Base-by-base conservation (phyloP, 92 coral and sea anemone genomes). In the Meandrina meandrites region DNA sequence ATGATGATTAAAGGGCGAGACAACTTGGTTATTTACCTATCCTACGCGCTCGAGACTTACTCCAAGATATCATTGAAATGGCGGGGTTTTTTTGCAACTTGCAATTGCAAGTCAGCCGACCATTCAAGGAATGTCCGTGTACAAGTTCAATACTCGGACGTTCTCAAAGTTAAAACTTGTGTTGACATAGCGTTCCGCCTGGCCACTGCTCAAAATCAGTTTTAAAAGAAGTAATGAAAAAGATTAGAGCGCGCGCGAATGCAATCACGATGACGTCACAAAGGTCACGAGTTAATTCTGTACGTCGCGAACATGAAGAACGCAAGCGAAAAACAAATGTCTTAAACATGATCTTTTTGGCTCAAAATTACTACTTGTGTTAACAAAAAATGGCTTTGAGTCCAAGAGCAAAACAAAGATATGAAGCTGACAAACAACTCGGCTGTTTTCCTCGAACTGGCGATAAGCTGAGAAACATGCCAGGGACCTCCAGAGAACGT, bases 371-470 rank as follows among this genome's bases (percentile, higher is more conserved):
- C 48, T 73, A 7, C 51, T 11, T 73, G 48, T 2, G 35, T 24
- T 66, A 35, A 73, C 30, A 35, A 74, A 36, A 81, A 36, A 84
- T 73, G 87, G 72, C 87, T 24, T 51, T 35, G 36, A 84, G 74
- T 57, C 87, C 87, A 74, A 53, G 74, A 30, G 72, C 40, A 36
- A 84, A 37, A 27, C 80, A 75, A 53, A 21, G 79, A 74, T 75
- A 54, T 15, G 87, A 54, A 42, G 12, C 28, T 21, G 73, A 40
- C n/a, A 56, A 84, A 27, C 87, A 56, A 84, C 87, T 84, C 22
- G 87, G 87, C 79, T 84, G 87, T 84, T 74, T 84, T 75, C 87
- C 87, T 72, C 72, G 87, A 74, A 84, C 35, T 72, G 73, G 77
- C 17, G 54, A 54, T 35, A 60, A 22, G 17, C 9, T 58, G 57